Conservation (phyloP, 2,113 vertebrate genomes). For the Scomber scombrus region DNA sequence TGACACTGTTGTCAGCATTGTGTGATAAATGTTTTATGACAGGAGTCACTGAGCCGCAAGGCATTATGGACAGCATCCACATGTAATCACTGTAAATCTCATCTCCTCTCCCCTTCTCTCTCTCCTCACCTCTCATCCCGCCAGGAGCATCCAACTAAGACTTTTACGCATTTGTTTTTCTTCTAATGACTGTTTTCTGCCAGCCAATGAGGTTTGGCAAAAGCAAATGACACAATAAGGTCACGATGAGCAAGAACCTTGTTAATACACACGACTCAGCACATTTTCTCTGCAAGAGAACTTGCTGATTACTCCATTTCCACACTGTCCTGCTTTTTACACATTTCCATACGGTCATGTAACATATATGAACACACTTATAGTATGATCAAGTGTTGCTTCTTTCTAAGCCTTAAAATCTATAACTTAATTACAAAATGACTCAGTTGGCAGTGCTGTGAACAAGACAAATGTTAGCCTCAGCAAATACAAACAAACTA, state of each 20-base stretch:
- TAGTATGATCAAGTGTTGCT: no score
- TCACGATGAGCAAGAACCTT: constrained; percentile 47
- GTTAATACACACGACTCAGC: constrained; percentile 20
- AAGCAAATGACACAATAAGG: constrained; percentile 69
- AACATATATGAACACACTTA: no score
- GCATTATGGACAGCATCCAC: constrained; percentile 41
- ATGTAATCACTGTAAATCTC: constrained; percentile 46
- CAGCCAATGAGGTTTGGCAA: constrained; percentile 40
- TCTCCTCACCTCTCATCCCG: constrained; percentile 2
- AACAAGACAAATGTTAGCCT: no score
- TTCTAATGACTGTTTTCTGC: constrained; percentile 52
- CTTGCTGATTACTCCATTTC: constrained; percentile 14
- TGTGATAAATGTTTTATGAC: constrained; percentile 5
- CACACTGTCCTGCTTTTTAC: not conserved
- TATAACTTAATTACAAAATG: no score
- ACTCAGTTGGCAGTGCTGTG: no score
- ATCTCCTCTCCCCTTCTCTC: not conserved
- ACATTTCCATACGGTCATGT: not conserved
- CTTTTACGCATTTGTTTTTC: constrained; percentile 16
- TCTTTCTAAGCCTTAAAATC: no score
- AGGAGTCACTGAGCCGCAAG: constrained; percentile 10
- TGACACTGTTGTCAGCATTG: constrained; percentile 24
- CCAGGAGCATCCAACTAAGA: constrained; percentile 60
- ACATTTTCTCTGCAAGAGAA: constrained; percentile 22
- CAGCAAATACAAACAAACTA: no score